Base-by-base conservation (phyloP, 2,797 vertebrate genomes). In the Tadarida brasiliensis region DNA sequence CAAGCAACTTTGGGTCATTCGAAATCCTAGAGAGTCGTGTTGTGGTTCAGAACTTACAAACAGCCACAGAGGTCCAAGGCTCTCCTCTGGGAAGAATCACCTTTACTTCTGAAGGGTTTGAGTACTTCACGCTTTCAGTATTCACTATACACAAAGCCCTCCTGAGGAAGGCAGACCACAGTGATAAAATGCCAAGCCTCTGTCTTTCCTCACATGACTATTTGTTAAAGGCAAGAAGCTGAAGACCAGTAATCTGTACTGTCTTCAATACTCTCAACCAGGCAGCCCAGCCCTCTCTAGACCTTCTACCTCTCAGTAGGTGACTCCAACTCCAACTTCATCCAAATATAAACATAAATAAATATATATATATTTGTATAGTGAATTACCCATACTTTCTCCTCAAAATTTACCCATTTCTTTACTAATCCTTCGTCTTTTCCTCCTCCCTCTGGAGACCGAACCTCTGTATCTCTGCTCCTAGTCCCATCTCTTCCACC, bases 111-210 rank as follows among this genome's bases (percentile, higher is more conserved):
- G 39, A 63, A 91, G 24, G 65, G 33, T 24, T 92, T 77, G 87
- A 49, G 47, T 33, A 51, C 39, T 95, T 88, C 67, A 83, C 20
- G n/a, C 28, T 11, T 51, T 56, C 1, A 16, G 49, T 16, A 61
- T 12, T 57, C 11, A 77, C 28, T 14, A 17, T 7, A 35, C 51
- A 87, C 30, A 20, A 80, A 78, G 30, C 84, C 87, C 70, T 74
- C 35, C 8, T 74, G 39, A 91, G 26, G 68, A 95, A 81, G 57
- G 57, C 57, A 96, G 59, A 67, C 19, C 82, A 28, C 12, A 68
- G 56, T 78, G 74, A 47, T 59, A 54, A 87, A 90, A 93, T 24
- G 56, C 51, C 94, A 90, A 65, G 26, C n/a, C 20, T 56, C 84
- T 92, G 35, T 63, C 68, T 80, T 86, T 88, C 57, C 35, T 92